Percentiles rank a stretch among this genome's conserved stretches.
These are phyloP conservation scores for Melanargia galathea DNA, from an alignment of 2,888 invertebrate genomes.

Conservation along the genomic window DNA sequence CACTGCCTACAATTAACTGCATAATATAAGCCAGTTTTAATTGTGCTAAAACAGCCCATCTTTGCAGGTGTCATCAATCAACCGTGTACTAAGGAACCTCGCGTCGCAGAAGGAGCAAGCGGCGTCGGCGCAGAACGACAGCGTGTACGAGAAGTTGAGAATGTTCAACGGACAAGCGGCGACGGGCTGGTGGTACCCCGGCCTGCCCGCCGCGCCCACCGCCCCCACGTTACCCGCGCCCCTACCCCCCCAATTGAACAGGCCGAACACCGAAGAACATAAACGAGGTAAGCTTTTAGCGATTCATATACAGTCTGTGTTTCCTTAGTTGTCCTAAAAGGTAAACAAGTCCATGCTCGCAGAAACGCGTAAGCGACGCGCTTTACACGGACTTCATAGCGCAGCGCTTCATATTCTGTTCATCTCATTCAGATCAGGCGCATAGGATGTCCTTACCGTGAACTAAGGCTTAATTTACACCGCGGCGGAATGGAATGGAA, in stretches of 20 bases:
- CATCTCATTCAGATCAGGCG: too few relatives aligned
- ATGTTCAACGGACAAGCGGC: conserved; percentile 96
- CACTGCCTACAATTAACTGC: background rate
- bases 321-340: too few relatives aligned
- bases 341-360: too few relatives aligned
- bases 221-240: conserved; percentile 89
- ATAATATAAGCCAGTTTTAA: background rate
- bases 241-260: conserved; percentile 81
- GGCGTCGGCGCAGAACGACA: conserved; percentile 89
- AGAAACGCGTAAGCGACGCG: too few relatives aligned
- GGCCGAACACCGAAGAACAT: conserved; percentile 86
- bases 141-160: conserved; percentile 96
- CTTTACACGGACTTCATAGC: too few relatives aligned
- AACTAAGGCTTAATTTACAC: too few relatives aligned
- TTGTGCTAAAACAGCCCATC: background rate
- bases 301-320: too few relatives aligned
- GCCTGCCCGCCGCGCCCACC: conserved; percentile 86
- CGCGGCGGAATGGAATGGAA: too few relatives aligned
- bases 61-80: conserved; percentile 96
- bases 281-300: conserved; percentile 88
- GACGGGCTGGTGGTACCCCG: conserved; percentile 93
- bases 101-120: conserved; percentile 98
- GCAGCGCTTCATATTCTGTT: too few relatives aligned
- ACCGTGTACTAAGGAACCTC: conserved; percentile 97
- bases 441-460: too few relatives aligned